These are phyloP conservation scores for Netelia virgata DNA, from an alignment of 2,888 invertebrate species.

Conservation along the genomic window DNA sequence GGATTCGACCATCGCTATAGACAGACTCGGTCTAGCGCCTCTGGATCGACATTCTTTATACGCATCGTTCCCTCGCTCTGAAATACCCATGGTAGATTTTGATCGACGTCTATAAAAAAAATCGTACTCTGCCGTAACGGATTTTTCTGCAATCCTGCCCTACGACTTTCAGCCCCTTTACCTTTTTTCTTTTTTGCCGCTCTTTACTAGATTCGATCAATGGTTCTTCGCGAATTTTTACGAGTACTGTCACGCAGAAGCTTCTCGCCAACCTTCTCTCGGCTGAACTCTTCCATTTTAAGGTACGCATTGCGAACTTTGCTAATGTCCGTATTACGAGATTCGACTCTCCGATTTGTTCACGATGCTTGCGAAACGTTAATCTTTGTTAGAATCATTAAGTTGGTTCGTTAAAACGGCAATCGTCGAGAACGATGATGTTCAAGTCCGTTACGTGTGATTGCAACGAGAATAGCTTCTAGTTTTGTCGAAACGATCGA, in stretches of 20 bases:
- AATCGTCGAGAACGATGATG: background rate
- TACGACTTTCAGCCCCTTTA: conserved; percentile 4
- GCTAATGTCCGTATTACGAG: conserved; percentile 28
- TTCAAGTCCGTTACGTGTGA: background rate
- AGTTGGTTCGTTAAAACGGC: background rate
- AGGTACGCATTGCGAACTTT: conserved; percentile 4
- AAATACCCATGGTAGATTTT: conserved; percentile 33
- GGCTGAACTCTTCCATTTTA: background rate
- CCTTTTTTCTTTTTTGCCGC: background rate
- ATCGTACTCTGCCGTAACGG: background rate
- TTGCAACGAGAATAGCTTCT: background rate
- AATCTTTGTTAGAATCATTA: conserved; percentile 6
- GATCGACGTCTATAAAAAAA: conserved; percentile 19
- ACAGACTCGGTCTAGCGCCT: background rate
- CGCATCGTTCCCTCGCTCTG: conserved; percentile 19
- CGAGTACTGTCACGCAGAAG: background rate
- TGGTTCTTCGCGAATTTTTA: conserved; percentile 22
- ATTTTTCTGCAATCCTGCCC: conserved; percentile 13
- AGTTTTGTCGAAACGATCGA: background rate
- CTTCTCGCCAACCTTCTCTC: background rate
- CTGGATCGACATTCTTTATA: conserved; percentile 2
- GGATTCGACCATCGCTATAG: conserved; percentile 37
- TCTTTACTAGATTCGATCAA: conserved; percentile 29
- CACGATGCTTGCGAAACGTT: background rate
- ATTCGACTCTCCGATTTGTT: background rate